These are phyloP conservation scores for Lonchura striata DNA, from an alignment of 2,113 vertebrate species.

Conservation along the genomic window DNA sequence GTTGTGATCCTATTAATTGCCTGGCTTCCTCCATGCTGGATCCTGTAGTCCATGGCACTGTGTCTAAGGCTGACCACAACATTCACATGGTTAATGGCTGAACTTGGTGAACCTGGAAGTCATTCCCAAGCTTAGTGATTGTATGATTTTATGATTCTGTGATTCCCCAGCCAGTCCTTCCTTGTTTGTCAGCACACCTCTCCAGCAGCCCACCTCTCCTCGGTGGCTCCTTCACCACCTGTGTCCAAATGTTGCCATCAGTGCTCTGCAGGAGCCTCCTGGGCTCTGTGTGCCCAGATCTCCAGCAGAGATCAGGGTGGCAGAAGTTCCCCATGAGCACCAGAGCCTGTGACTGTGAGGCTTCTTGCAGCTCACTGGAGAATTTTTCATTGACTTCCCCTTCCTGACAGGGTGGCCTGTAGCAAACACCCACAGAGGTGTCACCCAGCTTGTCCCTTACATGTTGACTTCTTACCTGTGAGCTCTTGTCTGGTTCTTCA, in stretches of 20 bases:
- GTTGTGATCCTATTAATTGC: neutral
- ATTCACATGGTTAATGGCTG: neutral
- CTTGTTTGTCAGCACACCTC: neutral
- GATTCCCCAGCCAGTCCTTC: neutral
- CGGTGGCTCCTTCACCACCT: neutral
- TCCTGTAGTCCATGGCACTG: neutral
- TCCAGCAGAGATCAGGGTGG: neutral
- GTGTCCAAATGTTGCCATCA: accelerated
- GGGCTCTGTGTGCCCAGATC: too few relatives aligned
- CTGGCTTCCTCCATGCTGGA: neutral
- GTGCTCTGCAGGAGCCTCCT: neutral
- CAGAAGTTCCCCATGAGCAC: neutral
- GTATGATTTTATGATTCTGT: too few relatives aligned
- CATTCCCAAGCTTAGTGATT: neutral
- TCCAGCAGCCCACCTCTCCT: neutral
- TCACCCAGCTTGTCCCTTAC: neutral
- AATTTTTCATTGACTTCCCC: neutral
- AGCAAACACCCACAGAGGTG: neutral
- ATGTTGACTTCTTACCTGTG: neutral
- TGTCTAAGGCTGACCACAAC: neutral
- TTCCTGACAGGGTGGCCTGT: neutral
- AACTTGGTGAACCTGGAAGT: neutral
- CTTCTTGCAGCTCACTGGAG: neutral
- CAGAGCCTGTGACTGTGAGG: neutral
- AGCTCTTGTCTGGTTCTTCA: neutral